These are phyloP conservation scores for Temnothorax ravouxi DNA, from an alignment of 2,888 invertebrate species.

Conservation along the genomic window DNA sequence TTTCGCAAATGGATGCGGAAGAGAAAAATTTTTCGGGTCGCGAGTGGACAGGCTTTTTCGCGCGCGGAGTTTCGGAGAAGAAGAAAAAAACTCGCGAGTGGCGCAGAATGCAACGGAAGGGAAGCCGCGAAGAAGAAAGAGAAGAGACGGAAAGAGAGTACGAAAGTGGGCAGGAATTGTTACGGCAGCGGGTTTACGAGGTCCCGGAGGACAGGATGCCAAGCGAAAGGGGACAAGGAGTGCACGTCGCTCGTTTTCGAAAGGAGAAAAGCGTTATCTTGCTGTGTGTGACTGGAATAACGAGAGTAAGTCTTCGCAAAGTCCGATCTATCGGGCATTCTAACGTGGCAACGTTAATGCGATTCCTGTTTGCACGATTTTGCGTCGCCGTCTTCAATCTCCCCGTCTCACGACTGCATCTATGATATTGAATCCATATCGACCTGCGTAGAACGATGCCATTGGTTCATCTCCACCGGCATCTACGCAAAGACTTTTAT, in stretches of 20 bases:
- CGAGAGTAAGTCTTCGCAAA: slow-evolving; percentile 75
- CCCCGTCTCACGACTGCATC: background rate
- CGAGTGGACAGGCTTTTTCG: slow-evolving; percentile 33
- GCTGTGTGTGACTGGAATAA: slow-evolving; percentile 82
- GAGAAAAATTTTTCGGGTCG: slow-evolving; percentile 51
- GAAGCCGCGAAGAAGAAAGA: slow-evolving; percentile 17
- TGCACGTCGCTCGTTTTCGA: slow-evolving; percentile 73
- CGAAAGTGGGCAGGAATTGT: slow-evolving; percentile 77
- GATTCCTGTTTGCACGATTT: slow-evolving; percentile 74
- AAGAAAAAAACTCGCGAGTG: slow-evolving; percentile 5
- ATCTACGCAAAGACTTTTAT: background rate
- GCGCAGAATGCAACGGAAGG: slow-evolving; percentile 29
- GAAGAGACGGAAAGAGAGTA: slow-evolving; percentile 58
- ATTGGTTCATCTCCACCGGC: slow-evolving; percentile 16
- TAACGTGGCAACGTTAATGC: slow-evolving; percentile 76
- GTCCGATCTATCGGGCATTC: slow-evolving; percentile 67
- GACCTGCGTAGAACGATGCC: background rate
- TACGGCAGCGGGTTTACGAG: slow-evolving; percentile 80
- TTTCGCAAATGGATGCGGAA: slow-evolving; percentile 30
- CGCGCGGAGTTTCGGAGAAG: background rate
- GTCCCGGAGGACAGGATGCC: slow-evolving; percentile 79
- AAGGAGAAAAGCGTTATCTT: slow-evolving; percentile 77
- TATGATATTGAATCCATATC: background rate
- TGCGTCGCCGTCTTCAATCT: slow-evolving; percentile 22
- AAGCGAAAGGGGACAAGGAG: slow-evolving; percentile 71